Evolutionary conservation across 2,888 invertebrate genomes (phyloP).

Genomic region (Agrenia bidenticulata): DNA sequence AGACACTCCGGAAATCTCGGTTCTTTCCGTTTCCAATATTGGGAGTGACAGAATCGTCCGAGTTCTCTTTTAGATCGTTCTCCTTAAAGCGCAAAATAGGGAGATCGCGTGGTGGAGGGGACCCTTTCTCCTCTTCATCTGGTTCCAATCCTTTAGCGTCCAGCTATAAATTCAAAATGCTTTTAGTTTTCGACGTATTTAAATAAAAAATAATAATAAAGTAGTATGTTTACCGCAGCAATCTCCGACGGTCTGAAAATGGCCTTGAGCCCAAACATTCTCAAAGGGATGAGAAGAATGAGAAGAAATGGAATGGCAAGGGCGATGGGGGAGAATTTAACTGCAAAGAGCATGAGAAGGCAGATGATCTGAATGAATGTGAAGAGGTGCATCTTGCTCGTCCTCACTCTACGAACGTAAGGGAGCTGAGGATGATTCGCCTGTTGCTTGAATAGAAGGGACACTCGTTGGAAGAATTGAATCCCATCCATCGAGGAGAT

Average conservation of each 20-base stretch:
- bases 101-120: neutral
- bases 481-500: slow-evolving; percentile 91
- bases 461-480: slow-evolving; percentile 86
- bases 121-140: slow-evolving; percentile 60
- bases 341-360: slow-evolving; percentile 76
- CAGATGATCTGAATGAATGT: slow-evolving; percentile 81
- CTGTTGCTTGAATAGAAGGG: slow-evolving; percentile 87
- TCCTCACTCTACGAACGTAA: slow-evolving; percentile 77
- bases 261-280: slow-evolving; percentile 67
- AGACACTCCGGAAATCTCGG: too few relatives aligned
- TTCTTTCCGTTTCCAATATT: too few relatives aligned
- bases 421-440: slow-evolving; percentile 85
- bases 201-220: neutral
- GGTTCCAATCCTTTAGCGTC: slow-evolving; percentile 80
- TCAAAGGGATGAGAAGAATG: slow-evolving; percentile 83
- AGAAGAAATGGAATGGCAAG: slow-evolving; percentile 92
- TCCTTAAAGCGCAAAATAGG: neutral
- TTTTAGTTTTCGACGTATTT: too few relatives aligned
- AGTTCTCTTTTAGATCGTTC: neutral
- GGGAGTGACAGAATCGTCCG: too few relatives aligned
- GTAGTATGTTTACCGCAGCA: slow-evolving; percentile 69
- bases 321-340: slow-evolving; percentile 86
- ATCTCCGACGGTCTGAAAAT: slow-evolving; percentile 80
- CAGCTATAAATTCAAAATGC: slow-evolving; percentile 63
- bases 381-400: slow-evolving; percentile 87